These are phyloP conservation scores for Leucopsar rothschildi DNA, from an alignment of 2,113 vertebrate genomes.

Conservation along the genomic window DNA sequence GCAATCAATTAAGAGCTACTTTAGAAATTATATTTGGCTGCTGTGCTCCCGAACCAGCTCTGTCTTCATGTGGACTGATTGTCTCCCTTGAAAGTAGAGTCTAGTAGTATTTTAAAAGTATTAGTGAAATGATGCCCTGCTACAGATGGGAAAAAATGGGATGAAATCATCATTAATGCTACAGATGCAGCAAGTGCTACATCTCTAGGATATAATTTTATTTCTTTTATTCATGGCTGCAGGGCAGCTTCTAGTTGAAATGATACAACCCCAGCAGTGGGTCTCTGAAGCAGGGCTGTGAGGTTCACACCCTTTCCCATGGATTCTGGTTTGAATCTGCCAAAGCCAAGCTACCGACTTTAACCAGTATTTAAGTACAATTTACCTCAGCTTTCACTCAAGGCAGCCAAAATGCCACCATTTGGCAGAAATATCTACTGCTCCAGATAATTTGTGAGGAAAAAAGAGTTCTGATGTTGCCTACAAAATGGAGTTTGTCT, in stretches of 20 bases:
- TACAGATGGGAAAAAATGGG: not conserved
- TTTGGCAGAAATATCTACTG: not conserved
- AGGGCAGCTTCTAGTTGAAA: not conserved
- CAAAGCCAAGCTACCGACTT: not conserved
- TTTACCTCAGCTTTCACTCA: not conserved
- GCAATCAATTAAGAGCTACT: conserved; percentile 23
- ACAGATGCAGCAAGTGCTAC: not conserved
- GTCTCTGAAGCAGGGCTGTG: not conserved
- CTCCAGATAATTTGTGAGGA: not conserved
- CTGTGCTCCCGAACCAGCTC: not conserved
- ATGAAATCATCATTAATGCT: not conserved
- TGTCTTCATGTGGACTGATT: not conserved
- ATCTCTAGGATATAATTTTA: not conserved
- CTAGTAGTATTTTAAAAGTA: not conserved
- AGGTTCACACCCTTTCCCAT: not conserved
- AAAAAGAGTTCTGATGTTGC: not conserved
- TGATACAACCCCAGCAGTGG: not conserved
- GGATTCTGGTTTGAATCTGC: not conserved
- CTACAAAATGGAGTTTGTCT: not conserved
- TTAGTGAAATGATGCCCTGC: not conserved
- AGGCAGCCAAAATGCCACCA: not conserved
- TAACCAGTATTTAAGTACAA: not conserved
- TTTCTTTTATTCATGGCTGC: not conserved
- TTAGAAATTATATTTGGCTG: not conserved
- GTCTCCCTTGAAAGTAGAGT: not conserved